Conservation (phyloP, 2,113 vertebrate species). For the Semicossyphus pulcher region DNA sequence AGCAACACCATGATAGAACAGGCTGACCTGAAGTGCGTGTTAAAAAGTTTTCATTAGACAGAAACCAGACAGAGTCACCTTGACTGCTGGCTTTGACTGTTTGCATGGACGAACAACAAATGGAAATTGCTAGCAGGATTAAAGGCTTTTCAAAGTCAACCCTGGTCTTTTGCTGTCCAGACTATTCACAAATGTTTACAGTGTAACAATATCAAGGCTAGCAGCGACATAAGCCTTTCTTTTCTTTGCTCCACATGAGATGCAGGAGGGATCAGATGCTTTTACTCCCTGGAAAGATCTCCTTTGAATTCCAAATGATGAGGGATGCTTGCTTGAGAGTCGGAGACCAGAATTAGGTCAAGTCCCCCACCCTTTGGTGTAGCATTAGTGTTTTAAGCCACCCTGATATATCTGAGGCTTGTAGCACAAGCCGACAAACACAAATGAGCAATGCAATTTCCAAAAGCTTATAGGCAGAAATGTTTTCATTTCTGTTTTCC, state of each 20-base stretch:
- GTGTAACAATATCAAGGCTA: background rate
- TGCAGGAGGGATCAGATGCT: slow-evolving; percentile 36
- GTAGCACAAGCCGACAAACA: slow-evolving; percentile 47
- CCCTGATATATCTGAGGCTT: slow-evolving; percentile 55
- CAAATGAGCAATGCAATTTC: slow-evolving; percentile 26
- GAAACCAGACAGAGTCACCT: slow-evolving; percentile 32
- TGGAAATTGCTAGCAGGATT: slow-evolving; percentile 9
- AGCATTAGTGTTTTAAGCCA: slow-evolving; percentile 63
- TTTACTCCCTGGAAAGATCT: slow-evolving; percentile 37
- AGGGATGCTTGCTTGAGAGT: slow-evolving; percentile 45
- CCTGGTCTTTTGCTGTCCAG: background rate
- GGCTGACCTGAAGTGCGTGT: slow-evolving; percentile 8
- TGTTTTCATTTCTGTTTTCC: slow-evolving; percentile 4
- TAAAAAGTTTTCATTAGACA: slow-evolving; percentile 11
- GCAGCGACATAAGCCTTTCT: background rate
- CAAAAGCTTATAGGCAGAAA: background rate
- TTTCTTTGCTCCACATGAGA: slow-evolving; percentile 1
- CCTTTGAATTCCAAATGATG: slow-evolving; percentile 60
- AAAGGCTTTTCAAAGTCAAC: slow-evolving; percentile 8
- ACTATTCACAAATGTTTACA: slow-evolving; percentile 4
- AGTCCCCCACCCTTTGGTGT: slow-evolving; percentile 54
- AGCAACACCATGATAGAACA: background rate
- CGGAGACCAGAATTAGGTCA: slow-evolving; percentile 73
- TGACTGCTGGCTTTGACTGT: background rate
- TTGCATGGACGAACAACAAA: slow-evolving; percentile 9